These are phyloP conservation scores for Allolobophora icterica DNA, from an alignment of 2,888 invertebrate species.

Conservation along the genomic window DNA sequence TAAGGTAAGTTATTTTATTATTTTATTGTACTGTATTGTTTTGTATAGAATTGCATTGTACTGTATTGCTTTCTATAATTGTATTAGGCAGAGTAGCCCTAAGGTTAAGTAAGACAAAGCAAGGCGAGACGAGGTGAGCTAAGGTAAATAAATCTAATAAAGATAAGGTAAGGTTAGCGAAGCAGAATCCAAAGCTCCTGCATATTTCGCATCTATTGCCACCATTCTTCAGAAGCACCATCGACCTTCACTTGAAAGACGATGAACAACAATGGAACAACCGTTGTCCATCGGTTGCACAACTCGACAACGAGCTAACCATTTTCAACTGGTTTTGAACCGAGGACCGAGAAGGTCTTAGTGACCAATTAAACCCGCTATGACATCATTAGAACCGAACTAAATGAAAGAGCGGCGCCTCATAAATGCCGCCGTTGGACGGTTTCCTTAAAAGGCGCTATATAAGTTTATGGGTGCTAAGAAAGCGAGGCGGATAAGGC, in stretches of 20 bases:
- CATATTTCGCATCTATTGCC: background rate
- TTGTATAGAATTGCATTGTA: too few relatives aligned
- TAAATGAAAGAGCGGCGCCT: background rate
- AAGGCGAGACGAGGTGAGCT: too few relatives aligned
- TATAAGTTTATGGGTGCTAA: background rate
- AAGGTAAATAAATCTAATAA: too few relatives aligned
- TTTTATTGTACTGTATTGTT: too few relatives aligned
- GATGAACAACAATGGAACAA: background rate
- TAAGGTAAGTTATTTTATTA: too few relatives aligned
- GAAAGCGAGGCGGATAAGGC: background rate
- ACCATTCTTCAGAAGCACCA: background rate
- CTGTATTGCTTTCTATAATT: too few relatives aligned
- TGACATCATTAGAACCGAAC: background rate
- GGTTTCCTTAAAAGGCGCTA: background rate
- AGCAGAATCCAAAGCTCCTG: too few relatives aligned
- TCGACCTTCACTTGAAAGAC: background rate
- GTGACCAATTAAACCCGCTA: background rate
- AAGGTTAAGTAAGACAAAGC: too few relatives aligned
- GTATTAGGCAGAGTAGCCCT: too few relatives aligned
- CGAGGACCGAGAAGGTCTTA: background rate
- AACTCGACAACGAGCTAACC: background rate
- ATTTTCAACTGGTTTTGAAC: background rate
- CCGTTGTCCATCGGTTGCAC: background rate
- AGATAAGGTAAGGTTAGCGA: too few relatives aligned
- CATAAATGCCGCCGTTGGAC: background rate